Base-by-base conservation (phyloP, 92 coral and sea anemone species). In the Nematostella vectensis region DNA sequence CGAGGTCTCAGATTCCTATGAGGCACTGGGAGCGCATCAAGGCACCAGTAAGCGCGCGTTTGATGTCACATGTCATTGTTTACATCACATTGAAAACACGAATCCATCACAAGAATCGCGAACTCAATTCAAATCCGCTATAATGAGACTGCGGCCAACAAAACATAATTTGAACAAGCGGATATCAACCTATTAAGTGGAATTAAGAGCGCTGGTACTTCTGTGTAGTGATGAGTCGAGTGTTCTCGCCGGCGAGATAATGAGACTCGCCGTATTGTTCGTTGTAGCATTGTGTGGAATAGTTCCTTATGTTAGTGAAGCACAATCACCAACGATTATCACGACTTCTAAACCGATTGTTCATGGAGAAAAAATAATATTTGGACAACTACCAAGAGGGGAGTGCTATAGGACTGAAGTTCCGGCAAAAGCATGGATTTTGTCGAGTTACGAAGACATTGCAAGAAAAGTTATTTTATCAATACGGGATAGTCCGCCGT, bases 401-500 rank as follows among this genome's bases (percentile, higher is more conserved):
- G 57, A 55, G 27, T 51, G 59, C 9, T 84, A 84, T 63, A 79
- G 61, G 22, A 57, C 72, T 31, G 58, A 60, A 49, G 60, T 27
- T 19, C 77, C 73, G 39, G 61, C 62, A 45, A 23, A 62, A 11
- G 71, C 69, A 47, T 85, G 95, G 95, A 63, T 80, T 33, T 58
- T 85, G 19, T 65, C 80, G 45, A 76, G 88, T 55, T 85, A 70
- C 48, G 88, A 73, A 31, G 51, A 65, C 1, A 37, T 71, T 15
- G 84, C 95, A 22, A 62, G 77, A 39, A 57, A 52, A 8, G 33
- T 85, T 37, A 60, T 58, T n/a, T 48, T 75, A 27, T 71, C 76
- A 0, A 31, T 80, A 54, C 69, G 56, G 59, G 52, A 55, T 22
- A 72, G 78, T 0, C 95, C 88, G 0, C 95, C 95, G 0, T 85